These are phyloP conservation scores for Gorsachius goisagi DNA, from an alignment of 2,113 vertebrate genomes.

Conservation along the genomic window DNA sequence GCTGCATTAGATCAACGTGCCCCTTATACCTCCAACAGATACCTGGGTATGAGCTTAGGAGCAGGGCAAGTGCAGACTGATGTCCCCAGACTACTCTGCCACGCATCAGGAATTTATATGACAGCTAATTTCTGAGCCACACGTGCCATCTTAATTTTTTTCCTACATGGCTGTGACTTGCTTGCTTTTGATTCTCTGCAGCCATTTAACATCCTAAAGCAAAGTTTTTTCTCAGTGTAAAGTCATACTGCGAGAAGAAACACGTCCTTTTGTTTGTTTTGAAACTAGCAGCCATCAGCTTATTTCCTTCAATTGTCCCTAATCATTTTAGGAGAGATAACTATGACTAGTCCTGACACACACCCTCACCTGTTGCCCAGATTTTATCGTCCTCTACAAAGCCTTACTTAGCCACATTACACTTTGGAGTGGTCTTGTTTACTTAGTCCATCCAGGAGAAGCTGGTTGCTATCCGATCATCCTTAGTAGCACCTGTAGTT, in stretches of 20 bases:
- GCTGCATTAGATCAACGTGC: neutral
- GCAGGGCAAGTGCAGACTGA: neutral
- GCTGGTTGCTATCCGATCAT: accelerated
- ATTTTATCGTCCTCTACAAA: neutral
- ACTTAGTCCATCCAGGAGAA: neutral
- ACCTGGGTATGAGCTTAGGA: neutral
- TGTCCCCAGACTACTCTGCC: neutral
- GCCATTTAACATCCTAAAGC: neutral
- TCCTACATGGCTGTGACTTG: neutral
- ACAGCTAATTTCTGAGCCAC: neutral
- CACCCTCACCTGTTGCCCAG: accelerated
- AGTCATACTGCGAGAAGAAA: neutral
- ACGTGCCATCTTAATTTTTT: accelerated
- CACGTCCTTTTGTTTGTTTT: neutral
- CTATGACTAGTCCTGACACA: neutral
- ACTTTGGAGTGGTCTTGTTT: neutral
- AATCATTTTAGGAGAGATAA: neutral
- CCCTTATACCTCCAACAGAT: neutral
- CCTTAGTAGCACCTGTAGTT: neutral
- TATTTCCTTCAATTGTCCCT: neutral
- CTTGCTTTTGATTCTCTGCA: neutral
- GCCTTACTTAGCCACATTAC: neutral
- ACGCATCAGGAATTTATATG: neutral
- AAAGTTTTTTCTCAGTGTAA: neutral
- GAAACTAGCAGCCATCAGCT: neutral